Percentiles rank a stretch among this genome's conserved stretches.
These are phyloP conservation scores for Porphyrio hochstetteri DNA, from an alignment of 2,113 vertebrate species.

Conservation along the genomic window DNA sequence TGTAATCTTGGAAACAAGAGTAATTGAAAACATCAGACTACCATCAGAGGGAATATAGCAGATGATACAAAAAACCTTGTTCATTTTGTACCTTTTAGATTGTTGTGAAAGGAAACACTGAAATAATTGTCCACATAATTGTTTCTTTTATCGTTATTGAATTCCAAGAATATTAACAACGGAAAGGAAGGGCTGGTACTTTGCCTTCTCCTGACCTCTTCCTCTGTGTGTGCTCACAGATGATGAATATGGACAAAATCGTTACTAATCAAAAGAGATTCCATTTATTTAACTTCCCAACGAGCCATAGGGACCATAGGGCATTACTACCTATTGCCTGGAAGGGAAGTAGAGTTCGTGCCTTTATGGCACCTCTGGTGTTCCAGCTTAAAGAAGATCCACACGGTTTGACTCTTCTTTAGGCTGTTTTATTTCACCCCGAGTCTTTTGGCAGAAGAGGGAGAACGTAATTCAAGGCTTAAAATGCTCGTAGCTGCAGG, in stretches of 20 bases:
- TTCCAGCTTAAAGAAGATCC: background rate
- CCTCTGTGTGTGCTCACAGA: background rate
- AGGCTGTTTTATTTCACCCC: fast-evolving
- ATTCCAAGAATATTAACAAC: background rate
- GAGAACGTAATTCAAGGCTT: background rate
- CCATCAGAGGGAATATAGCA: background rate
- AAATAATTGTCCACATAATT: background rate
- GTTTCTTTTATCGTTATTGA: background rate
- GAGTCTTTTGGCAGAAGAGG: background rate
- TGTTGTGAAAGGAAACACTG: background rate
- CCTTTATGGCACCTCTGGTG: too few relatives aligned
- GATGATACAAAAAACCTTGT: background rate
- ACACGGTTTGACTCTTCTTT: background rate
- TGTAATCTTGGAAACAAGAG: background rate
- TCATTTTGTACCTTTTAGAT: background rate
- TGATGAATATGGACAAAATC: background rate
- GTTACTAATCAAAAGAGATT: background rate
- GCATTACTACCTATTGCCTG: background rate
- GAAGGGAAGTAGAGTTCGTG: background rate
- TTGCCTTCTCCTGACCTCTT: background rate
- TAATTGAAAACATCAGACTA: background rate
- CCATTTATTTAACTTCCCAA: background rate
- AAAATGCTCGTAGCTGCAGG: background rate
- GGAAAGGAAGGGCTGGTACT: background rate
- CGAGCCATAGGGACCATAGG: background rate